Percentiles rank a stretch among this genome's conserved stretches.
Evolutionary conservation across 2,888 invertebrate genomes (phyloP).

Genomic region (Pediacus dermestoides): DNA sequence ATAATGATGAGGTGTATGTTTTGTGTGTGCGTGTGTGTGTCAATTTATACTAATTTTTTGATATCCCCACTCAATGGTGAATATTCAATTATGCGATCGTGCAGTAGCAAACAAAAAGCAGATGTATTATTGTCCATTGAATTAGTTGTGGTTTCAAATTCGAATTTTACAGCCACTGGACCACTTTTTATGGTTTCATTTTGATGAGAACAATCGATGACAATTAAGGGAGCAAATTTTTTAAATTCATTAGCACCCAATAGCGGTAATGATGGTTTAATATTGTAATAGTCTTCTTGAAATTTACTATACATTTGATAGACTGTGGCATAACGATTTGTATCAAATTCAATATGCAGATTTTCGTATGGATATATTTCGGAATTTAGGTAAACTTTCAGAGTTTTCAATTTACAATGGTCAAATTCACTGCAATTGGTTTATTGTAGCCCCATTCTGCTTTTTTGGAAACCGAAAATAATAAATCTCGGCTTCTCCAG

Average conservation of each 20-base stretch:
- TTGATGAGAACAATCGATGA: conserved; percentile 32
- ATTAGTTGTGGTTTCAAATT: conserved; percentile 29
- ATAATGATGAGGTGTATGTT: no score
- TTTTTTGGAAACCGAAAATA: conserved; percentile 42
- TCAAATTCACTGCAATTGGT: conserved; percentile 24
- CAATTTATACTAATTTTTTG: conserved; percentile 21
- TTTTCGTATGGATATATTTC: conserved; percentile 41
- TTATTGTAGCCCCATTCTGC: conserved; percentile 32
- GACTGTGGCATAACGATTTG: conserved; percentile 26
- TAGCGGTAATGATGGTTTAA: conserved; percentile 41
- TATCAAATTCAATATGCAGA: conserved; percentile 29
- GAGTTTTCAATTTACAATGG: conserved; percentile 37
- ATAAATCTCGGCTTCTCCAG: conserved; percentile 44
- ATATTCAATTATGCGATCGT: conserved; percentile 29
- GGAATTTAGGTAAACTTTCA: conserved; percentile 40
- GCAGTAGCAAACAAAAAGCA: conserved; percentile 31
- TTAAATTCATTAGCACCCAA: conserved; percentile 23
- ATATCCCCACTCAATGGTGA: conserved; percentile 26
- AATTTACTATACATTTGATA: conserved; percentile 33
- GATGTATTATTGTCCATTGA: conserved; percentile 27
- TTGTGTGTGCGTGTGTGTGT: no score
- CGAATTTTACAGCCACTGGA: conserved; percentile 31
- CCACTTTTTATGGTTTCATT: conserved; percentile 30
- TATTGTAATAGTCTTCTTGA: conserved; percentile 30
- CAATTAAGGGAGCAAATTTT: conserved; percentile 27